phyloP scores from a whole-genome alignment of 2,888 invertebrate genomes.

The Agrochola litura region DNA sequence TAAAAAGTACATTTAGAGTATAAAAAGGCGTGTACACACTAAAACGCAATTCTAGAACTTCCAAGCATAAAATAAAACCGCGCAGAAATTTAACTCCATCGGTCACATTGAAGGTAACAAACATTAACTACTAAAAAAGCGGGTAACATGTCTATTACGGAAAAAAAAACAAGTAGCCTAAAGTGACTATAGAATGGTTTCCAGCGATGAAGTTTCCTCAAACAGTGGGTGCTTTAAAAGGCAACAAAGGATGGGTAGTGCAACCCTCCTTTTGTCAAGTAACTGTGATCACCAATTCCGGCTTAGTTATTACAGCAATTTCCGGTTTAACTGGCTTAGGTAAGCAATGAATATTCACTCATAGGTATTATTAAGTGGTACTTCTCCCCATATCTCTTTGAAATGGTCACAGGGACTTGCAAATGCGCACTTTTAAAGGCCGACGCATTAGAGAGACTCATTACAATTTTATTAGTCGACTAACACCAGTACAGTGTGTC shows the following conservation, averaged over 20 bases:
- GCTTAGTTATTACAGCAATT: not conserved
- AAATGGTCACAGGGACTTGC: constrained; percentile 22
- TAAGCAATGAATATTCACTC: not conserved
- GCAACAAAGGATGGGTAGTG: not conserved
- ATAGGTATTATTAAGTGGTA: not conserved
- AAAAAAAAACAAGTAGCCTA: not conserved
- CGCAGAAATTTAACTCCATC: constrained; percentile 29
- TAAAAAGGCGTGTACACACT: constrained; percentile 40
- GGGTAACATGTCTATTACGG: not conserved
- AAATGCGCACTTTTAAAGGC: constrained; percentile 58
- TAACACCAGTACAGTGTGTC: constrained; percentile 53
- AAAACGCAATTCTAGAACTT: constrained; percentile 38
- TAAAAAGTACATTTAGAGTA: constrained; percentile 53
- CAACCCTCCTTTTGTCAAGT: not conserved
- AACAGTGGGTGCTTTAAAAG: not conserved
- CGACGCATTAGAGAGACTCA: constrained; percentile 47
- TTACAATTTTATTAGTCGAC: constrained; percentile 61
- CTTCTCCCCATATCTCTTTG: constrained; percentile 10
- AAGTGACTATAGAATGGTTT: not conserved
- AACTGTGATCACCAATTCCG: not conserved
- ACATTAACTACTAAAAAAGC: not conserved
- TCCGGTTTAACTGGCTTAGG: not conserved
- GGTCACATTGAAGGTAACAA: not conserved
- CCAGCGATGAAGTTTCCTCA: not conserved
- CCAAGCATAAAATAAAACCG: not conserved